These are phyloP conservation scores for Poeciliopsis turrubarensis DNA, from an alignment of 2,113 vertebrate genomes.

Conservation along the genomic window DNA sequence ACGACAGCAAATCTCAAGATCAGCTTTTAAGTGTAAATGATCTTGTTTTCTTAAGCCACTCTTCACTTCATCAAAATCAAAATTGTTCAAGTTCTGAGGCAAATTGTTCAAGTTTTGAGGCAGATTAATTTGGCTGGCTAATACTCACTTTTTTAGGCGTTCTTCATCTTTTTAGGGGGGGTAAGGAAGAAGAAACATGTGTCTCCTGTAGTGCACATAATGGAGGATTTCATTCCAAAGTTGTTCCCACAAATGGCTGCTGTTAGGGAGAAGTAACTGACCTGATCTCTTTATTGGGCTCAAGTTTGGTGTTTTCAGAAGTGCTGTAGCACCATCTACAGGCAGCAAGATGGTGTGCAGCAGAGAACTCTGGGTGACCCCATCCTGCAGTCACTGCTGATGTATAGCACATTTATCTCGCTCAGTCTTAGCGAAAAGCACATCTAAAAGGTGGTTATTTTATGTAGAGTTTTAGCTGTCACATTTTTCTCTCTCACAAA, in stretches of 20 bases:
- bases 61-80: conserved; percentile 66
- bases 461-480: conserved; percentile 79
- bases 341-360: conserved; percentile 57
- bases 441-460: conserved; percentile 78
- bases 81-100: conserved; percentile 70
- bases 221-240: conserved; percentile 68
- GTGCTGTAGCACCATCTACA: conserved; percentile 83
- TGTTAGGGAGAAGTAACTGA: conserved; percentile 62
- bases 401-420: conserved; percentile 78
- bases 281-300: conserved; percentile 45
- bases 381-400: conserved; percentile 74
- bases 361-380: conserved; percentile 84
- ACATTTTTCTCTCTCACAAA: conserved; percentile 61
- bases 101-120: conserved; percentile 70
- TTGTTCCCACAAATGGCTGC: conserved; percentile 70
- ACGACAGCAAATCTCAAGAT: conserved; percentile 79
- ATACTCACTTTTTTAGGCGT: conserved; percentile 60
- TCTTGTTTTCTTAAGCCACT: conserved; percentile 52
- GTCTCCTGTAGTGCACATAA: conserved; percentile 56
- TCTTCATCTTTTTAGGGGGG: conserved; percentile 18
- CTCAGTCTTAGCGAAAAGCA: conserved; percentile 75
- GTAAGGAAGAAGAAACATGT: conserved; percentile 47
- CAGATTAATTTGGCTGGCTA: conserved; percentile 65
- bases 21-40: conserved; percentile 81
- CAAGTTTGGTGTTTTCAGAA: conserved; percentile 45